Percentiles rank a stretch among this genome's conserved stretches.
Evolutionary conservation across 2,888 invertebrate genomes (phyloP).

Genomic region (Apomyelois bistriatella): DNA sequence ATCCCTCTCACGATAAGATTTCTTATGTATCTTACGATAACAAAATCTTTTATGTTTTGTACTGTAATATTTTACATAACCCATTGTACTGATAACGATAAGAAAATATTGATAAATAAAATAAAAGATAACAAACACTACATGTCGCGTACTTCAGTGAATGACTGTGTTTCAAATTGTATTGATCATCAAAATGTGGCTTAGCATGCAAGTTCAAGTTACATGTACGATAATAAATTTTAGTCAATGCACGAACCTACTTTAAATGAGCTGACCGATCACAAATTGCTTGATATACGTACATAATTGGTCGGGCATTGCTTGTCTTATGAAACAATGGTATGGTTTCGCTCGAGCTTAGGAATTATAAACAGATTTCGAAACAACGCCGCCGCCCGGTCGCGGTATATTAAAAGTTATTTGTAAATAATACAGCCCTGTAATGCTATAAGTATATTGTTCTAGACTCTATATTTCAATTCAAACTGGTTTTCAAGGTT

Average conservation of each 20-base stretch:
- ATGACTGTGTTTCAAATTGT: background rate
- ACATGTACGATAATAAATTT: conserved; percentile 20
- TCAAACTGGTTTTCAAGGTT: conserved; percentile 1
- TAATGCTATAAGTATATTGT: background rate
- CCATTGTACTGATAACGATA: background rate
- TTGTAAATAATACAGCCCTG: conserved; percentile 5
- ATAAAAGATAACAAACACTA: background rate
- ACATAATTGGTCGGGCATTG: conserved; percentile 23
- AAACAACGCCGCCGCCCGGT: conserved; percentile 26
- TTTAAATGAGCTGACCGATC: conserved; percentile 36
- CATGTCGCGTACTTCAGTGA: background rate
- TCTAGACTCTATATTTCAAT: background rate
- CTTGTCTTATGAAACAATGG: conserved; percentile 44
- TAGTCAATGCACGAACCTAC: conserved; percentile 23
- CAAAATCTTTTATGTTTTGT: background rate
- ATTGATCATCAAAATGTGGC: background rate
- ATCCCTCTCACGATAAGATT: background rate
- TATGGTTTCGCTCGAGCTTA: conserved; percentile 22
- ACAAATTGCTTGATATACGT: conserved; percentile 35
- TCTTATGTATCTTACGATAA: background rate
- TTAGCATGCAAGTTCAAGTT: conserved; percentile 9
- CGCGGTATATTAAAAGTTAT: conserved; percentile 8
- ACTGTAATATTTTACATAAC: background rate
- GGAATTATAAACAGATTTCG: conserved; percentile 44
- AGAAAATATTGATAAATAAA: background rate